A percentile compares a stretch with the other conserved stretches of the same genome.
Conservation (phyloP, 2,888 invertebrate species). For the Odontocolon sp. region DNA sequence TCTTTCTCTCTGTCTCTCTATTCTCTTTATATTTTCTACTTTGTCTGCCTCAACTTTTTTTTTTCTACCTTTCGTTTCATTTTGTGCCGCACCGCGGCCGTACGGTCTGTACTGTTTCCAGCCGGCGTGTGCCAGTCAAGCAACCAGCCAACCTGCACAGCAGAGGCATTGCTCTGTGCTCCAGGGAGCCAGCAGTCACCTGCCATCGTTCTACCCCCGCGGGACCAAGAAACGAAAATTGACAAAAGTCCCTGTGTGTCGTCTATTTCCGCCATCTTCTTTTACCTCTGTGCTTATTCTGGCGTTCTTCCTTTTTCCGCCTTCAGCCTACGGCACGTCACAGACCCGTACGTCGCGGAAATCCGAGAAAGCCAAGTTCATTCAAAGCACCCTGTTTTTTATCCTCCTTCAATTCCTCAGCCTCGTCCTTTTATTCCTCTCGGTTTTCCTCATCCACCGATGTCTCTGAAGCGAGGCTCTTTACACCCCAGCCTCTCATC, state of each 20-base stretch:
- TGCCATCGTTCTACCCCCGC: slow-evolving; percentile 35
- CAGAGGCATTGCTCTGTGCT: not conserved
- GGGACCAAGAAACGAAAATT: slow-evolving; percentile 65
- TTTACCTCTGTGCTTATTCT: not conserved
- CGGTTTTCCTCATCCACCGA: not conserved
- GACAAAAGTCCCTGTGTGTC: slow-evolving; percentile 56
- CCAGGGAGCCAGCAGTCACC: not conserved
- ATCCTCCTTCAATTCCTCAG: not conserved
- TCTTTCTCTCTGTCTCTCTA: slow-evolving; percentile 56
- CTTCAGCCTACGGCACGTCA: not conserved
- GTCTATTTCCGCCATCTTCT: not conserved
- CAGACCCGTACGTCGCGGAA: slow-evolving; percentile 9
- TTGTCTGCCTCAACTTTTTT: not conserved
- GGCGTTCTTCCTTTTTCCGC: not conserved
- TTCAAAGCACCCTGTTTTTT: slow-evolving; percentile 37
- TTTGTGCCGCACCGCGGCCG: not conserved
- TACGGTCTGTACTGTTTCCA: not conserved
- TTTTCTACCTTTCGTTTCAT: slow-evolving; percentile 8
- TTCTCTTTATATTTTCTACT: not conserved
- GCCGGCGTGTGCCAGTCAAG: not conserved
- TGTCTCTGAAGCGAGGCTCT: not conserved
- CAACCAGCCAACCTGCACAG: not conserved
- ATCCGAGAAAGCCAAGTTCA: slow-evolving; percentile 47
- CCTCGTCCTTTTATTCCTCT: slow-evolving; percentile 11
- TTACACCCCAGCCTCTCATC: not conserved